Conservation (phyloP, 2,797 vertebrate genomes). For the Danio kyathit region DNA sequence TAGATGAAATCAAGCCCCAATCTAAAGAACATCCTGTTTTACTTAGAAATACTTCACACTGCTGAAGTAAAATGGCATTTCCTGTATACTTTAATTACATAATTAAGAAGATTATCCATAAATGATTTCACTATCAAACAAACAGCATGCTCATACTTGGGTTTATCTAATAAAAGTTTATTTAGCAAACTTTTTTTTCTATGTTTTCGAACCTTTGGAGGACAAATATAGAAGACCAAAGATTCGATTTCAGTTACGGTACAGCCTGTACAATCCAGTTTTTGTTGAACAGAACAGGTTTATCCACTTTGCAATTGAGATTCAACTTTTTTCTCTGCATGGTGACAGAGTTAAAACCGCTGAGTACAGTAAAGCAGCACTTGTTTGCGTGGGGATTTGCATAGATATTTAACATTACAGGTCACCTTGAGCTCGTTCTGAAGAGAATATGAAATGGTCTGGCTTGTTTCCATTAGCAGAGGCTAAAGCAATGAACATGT, state of each 20-base stretch:
- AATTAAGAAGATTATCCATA: neutral
- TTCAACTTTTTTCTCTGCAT: neutral
- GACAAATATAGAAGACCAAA: neutral
- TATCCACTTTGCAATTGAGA: neutral
- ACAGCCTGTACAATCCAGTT: conserved; percentile 24
- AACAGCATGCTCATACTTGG: neutral
- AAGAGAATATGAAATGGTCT: neutral
- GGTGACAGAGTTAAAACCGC: conserved; percentile 33
- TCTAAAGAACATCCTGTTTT: neutral
- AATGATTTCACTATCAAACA: neutral
- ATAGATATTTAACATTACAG: conserved; percentile 26
- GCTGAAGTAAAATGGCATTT: neutral
- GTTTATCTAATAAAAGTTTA: neutral
- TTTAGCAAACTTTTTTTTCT: neutral
- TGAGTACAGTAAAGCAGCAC: conserved; percentile 17
- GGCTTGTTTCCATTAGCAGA: neutral
- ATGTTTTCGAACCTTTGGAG: neutral
- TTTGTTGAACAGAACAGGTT: conserved; percentile 38
- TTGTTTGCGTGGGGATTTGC: conserved; percentile 38
- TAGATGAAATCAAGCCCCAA: neutral
- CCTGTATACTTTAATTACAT: neutral
- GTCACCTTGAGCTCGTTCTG: conserved; percentile 31
- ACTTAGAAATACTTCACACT: neutral
- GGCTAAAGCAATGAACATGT: neutral
- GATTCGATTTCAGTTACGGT: neutral